A percentile compares a stretch with the other conserved stretches of the same genome.
Evolutionary conservation across 2,113 vertebrate species (phyloP).

Genomic region (Dasyprocta punctata): DNA sequence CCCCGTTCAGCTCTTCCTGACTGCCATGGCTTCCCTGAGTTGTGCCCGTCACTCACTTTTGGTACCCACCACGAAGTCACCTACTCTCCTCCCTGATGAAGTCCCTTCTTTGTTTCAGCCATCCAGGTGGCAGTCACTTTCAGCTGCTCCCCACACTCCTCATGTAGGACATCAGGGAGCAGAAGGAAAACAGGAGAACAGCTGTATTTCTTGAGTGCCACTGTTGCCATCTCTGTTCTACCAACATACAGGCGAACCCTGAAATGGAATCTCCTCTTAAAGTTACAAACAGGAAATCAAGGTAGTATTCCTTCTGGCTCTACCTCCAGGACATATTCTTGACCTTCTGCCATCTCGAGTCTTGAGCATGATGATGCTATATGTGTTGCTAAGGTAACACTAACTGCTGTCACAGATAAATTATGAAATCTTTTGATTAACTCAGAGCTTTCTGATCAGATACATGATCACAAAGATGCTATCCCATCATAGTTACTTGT

Average conservation of each 20-base stretch:
- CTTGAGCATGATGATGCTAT: not conserved
- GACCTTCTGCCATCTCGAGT: not conserved
- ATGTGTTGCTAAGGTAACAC: not conserved
- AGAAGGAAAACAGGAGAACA: not conserved
- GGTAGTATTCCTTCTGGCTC: not conserved
- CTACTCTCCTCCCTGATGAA: not conserved
- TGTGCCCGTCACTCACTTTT: not conserved
- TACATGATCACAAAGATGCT: not conserved
- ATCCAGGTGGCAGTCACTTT: not conserved
- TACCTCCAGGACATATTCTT: not conserved
- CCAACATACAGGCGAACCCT: not conserved
- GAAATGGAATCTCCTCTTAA: not conserved
- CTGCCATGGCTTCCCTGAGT: not conserved
- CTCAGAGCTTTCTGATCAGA: not conserved
- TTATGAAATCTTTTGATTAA: not conserved
- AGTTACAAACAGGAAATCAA: not conserved
- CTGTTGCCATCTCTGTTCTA: no score
- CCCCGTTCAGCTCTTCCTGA: not conserved
- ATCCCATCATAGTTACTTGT: not conserved
- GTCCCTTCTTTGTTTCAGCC: not conserved
- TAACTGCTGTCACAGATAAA: not conserved
- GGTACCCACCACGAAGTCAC: not conserved
- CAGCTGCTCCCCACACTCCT: not conserved
- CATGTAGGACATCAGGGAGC: accelerated
- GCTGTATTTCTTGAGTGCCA: not conserved